These are phyloP conservation scores for Vireo griseus DNA, from an alignment of 2,797 vertebrate species.

Conservation along the genomic window DNA sequence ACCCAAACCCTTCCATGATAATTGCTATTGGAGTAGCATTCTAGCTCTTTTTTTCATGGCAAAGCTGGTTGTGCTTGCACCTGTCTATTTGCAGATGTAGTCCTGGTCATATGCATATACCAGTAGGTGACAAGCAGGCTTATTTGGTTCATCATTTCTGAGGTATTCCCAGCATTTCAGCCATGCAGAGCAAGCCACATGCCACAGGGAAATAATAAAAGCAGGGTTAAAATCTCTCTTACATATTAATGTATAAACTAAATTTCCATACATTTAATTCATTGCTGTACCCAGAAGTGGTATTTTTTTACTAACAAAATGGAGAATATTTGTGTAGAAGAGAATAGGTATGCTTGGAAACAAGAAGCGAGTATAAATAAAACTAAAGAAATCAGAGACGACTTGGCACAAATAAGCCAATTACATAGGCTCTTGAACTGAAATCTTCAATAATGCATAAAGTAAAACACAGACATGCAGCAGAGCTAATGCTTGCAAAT, in stretches of 20 bases:
- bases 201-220: background rate
- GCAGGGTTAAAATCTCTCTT: background rate
- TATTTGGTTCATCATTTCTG: background rate
- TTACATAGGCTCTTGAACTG: constrained; percentile 34
- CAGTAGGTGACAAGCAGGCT: background rate
- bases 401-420: constrained; percentile 40
- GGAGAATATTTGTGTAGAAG: background rate
- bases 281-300: background rate
- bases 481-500: constrained; percentile 46
- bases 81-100: background rate
- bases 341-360: background rate
- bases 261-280: background rate
- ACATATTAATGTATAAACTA: background rate
- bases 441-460: constrained; percentile 56
- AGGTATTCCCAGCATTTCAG: background rate
- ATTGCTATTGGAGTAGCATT: background rate
- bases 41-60: background rate
- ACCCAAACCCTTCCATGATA: background rate
- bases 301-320: background rate
- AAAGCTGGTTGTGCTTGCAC: background rate
- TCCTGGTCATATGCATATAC: background rate
- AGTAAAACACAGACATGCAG: constrained; percentile 18
- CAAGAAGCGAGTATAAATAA: background rate
- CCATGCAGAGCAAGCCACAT: background rate
- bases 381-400: constrained; percentile 21